Conservation (phyloP, 1,140 invertebrate species). For the Cherax quadricarinatus region DNA sequence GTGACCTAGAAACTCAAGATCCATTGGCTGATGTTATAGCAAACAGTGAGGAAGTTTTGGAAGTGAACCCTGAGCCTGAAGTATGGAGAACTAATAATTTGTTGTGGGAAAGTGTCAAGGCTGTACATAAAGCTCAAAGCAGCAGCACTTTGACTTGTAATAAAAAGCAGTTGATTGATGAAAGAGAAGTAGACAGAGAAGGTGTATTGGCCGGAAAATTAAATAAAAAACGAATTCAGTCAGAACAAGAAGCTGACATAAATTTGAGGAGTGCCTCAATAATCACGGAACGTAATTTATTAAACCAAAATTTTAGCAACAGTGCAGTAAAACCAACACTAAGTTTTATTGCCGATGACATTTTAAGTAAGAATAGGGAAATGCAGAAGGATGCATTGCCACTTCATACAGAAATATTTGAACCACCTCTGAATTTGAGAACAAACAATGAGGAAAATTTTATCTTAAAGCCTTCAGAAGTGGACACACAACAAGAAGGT, state of each 20-base stretch:
- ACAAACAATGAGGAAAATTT: not conserved
- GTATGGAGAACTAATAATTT: not conserved
- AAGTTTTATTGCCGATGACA: not conserved
- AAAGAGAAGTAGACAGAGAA: not conserved
- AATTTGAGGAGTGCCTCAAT: not conserved
- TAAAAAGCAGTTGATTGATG: not conserved
- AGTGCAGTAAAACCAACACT: not conserved
- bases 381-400: not conserved
- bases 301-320: not conserved
- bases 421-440: not conserved
- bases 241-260: too few relatives aligned
- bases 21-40: not conserved
- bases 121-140: not conserved
- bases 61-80: not conserved
- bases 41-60: not conserved
- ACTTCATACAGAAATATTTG: not conserved
- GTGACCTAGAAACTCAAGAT: not conserved
- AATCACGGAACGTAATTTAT: not conserved
- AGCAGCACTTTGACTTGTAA: not conserved
- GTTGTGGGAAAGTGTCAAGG: not conserved
- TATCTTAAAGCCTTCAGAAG: not conserved
- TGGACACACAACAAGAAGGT: not conserved
- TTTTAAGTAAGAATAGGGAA: not conserved
- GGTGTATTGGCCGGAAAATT: too few relatives aligned
- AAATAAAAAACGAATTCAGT: too few relatives aligned